Evolutionary conservation across 2,888 invertebrate species (phyloP).

Genomic region (Pachliopta kotzebuea): DNA sequence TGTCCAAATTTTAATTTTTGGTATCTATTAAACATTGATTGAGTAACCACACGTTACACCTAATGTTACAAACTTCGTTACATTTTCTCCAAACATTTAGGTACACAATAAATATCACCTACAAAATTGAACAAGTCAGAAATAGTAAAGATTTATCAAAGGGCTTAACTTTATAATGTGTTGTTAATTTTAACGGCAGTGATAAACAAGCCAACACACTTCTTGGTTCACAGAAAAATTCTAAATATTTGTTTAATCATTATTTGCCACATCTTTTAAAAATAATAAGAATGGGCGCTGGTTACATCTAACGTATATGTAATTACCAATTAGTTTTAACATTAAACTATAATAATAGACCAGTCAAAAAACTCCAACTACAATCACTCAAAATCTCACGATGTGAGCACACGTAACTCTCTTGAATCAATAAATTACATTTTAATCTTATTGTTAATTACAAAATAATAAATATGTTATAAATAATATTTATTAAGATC

Average conservation of each 20-base stretch:
- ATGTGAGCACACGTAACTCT: conserved; percentile 61
- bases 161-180: conserved; percentile 61
- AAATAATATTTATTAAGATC: conserved; percentile 67
- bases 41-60: conserved; percentile 68
- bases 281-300: conserved; percentile 27
- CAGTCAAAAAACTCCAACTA: conserved; percentile 60
- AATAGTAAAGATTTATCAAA: conserved; percentile 78
- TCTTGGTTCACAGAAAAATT: conserved; percentile 40
- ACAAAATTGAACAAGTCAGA: conserved; percentile 80
- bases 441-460: conserved; percentile 63
- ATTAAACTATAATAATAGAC: conserved; percentile 55
- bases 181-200: conserved; percentile 74
- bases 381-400: conserved; percentile 67
- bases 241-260: conserved; percentile 23
- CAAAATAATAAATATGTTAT: conserved; percentile 70
- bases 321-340: conserved; percentile 50
- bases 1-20: conserved; percentile 75
- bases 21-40: conserved; percentile 75
- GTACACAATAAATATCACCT: conserved; percentile 76
- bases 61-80: conserved; percentile 69
- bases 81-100: conserved; percentile 73
- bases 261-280: conserved; percentile 21
- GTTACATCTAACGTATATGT: conserved; percentile 37
- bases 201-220: conserved; percentile 69
- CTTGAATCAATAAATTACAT: conserved; percentile 61